Percentiles rank a stretch among this genome's conserved stretches.
Evolutionary conservation across 2,888 invertebrate species (phyloP).

Genomic region (Palloptera scutellata): DNA sequence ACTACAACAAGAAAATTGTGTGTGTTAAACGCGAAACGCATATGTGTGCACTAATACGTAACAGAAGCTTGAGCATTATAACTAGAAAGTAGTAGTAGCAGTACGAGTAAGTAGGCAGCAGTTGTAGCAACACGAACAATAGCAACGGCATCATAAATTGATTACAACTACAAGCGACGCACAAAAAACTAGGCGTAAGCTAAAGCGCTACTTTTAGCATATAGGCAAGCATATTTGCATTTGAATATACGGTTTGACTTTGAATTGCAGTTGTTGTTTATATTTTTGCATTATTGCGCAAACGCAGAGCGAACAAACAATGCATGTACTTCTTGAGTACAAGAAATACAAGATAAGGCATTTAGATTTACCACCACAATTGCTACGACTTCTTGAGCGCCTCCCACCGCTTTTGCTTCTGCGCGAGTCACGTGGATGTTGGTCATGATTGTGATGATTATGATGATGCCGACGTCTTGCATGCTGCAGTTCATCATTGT

Average conservation of each 20-base stretch:
- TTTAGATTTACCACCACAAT: slow-evolving; percentile 11
- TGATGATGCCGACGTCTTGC: slow-evolving; percentile 21
- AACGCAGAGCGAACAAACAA: too few relatives aligned
- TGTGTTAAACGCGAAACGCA: background rate
- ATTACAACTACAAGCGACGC: background rate
- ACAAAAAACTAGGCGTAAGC: background rate
- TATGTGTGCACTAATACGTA: background rate
- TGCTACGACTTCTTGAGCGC: slow-evolving; percentile 40
- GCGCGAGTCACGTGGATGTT: background rate
- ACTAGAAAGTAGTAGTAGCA: too few relatives aligned
- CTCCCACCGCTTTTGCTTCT: slow-evolving; percentile 36
- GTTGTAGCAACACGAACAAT: background rate
- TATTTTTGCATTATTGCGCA: too few relatives aligned
- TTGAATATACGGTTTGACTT: too few relatives aligned
- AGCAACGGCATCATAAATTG: background rate
- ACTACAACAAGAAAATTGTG: too few relatives aligned
- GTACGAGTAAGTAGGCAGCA: background rate
- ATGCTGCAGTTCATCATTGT: slow-evolving; percentile 12
- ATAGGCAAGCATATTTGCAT: background rate
- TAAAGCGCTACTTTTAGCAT: background rate
- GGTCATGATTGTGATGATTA: slow-evolving; percentile 34
- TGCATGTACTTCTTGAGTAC: too few relatives aligned
- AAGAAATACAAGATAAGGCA: too few relatives aligned
- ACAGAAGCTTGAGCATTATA: background rate
- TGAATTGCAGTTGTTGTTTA: too few relatives aligned